Evolutionary conservation across 2,797 vertebrate genomes (phyloP), one percentile per base, ranked within the genome.

Genomic region (Crenuchus spilurus): DNA sequence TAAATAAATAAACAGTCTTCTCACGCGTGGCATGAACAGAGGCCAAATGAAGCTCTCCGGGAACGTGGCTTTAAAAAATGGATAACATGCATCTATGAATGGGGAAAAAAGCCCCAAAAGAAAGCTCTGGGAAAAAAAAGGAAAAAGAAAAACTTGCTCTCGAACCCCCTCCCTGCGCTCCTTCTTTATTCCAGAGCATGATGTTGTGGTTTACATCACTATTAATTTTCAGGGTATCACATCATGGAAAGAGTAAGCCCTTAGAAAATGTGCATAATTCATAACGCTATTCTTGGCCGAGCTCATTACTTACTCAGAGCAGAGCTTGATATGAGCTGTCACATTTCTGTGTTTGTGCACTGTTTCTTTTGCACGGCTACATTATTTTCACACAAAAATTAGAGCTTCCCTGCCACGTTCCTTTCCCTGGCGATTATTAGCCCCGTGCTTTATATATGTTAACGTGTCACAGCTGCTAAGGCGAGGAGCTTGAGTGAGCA

Each of bases 1-100:
- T 92, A 81, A 87, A 89, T 88, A 89, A 89, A 89, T 86, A 91
- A 91, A 89, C 84, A 88, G 85, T 75, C 85, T 87, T 84, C 81
- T 87, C 86, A 88, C 85, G 81, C 86, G 83, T 88, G 86, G 87
- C 88, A 86, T 82, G 35, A 68, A 60, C 82, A 88, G 83, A 89
- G 84, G 84, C 84, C 86, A 89, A 90, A 89, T 87, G 83, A 90
- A 89, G 83, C 83, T 85, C 84, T 84, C 87, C 68, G 80, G 86
- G 83, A 84, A 88, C 61, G 75, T 81, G 83, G 84, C 87, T 88
- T 91, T 90, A 85, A 88, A 84, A 63, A 85, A 89, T 88, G 87
- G 89, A 90, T 91, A 87, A 88, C 89, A 84, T 85, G 88, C 83
- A 72, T 84, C 31, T 81, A 80, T 1, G 6, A 20, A 16, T 13